phyloP scores from a whole-genome alignment of 2,888 invertebrate genomes.

The Magallana nippona region DNA sequence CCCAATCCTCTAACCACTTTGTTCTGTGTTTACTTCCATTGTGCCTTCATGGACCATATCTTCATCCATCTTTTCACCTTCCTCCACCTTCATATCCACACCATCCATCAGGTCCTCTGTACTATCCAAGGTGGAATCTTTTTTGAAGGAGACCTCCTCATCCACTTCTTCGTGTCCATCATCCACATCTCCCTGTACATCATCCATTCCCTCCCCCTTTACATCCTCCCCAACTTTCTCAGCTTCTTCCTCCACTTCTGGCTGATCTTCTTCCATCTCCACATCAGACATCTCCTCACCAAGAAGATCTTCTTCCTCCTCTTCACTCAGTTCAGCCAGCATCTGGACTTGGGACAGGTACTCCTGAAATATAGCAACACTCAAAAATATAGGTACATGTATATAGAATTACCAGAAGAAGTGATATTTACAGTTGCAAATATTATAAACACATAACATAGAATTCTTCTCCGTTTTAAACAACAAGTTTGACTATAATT shows the following conservation, averaged over 20 bases:
- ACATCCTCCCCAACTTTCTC: neutral
- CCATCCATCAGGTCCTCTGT: neutral
- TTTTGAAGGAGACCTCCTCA: constrained; percentile 44
- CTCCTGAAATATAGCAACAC: constrained; percentile 16
- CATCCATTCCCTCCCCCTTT: neutral
- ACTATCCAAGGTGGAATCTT: neutral
- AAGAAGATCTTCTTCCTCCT: constrained; percentile 29
- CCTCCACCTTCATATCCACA: constrained; percentile 22
- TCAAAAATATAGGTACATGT: neutral
- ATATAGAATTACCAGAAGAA: too few species aligned
- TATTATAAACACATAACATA: too few species aligned
- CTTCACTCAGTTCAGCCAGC: constrained; percentile 41
- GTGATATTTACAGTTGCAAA: too few species aligned
- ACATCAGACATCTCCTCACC: constrained; percentile 21
- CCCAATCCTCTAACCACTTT: neutral
- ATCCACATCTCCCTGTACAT: neutral
- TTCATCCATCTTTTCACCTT: constrained; percentile 19
- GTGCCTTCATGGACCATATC: neutral
- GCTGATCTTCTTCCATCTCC: neutral
- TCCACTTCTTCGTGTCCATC: constrained; percentile 43
- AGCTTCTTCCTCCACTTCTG: neutral
- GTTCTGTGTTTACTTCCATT: constrained; percentile 33
- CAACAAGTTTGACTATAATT: too few species aligned
- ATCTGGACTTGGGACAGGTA: constrained; percentile 38
- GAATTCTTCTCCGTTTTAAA: too few species aligned